Percentiles rank a stretch among this genome's conserved stretches.
Evolutionary conservation across 2,797 vertebrate genomes (phyloP).

Genomic region (Morelia viridis): DNA sequence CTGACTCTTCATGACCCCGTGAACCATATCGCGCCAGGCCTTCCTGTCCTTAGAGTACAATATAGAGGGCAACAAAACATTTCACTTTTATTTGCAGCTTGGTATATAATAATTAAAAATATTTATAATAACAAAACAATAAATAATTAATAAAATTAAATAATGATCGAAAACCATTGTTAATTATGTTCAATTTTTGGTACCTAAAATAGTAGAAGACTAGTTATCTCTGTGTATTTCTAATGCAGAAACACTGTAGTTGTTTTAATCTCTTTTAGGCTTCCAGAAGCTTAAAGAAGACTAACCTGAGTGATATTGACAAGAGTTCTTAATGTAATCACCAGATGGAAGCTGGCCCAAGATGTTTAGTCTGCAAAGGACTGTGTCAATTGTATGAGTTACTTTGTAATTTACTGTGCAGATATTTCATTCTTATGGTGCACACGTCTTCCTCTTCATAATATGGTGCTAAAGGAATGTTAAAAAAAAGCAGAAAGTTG

Average conservation of each 20-base stretch:
- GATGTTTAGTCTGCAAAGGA: constrained; percentile 16
- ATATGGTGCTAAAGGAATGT: background rate
- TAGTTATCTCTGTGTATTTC: background rate
- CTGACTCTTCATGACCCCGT: too few species aligned
- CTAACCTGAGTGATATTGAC: background rate
- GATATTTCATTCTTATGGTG: background rate
- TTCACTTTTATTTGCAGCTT: background rate
- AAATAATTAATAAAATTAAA: background rate
- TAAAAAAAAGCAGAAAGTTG: background rate
- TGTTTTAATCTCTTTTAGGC: background rate
- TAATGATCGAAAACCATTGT: background rate
- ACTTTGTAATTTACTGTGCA: constrained; percentile 1
- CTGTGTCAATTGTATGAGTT: constrained; percentile 30
- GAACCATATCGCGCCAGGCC: too few species aligned
- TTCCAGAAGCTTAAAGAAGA: background rate
- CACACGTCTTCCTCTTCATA: background rate
- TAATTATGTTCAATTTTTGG: background rate
- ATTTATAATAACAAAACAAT: background rate
- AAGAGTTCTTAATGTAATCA: background rate
- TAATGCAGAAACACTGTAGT: background rate
- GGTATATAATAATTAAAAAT: background rate
- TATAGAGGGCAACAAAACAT: background rate
- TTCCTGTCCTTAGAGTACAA: too few species aligned
- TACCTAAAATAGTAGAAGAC: background rate
- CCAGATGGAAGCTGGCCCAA: constrained; percentile 7